A percentile compares a stretch with the other conserved stretches of the same genome.
Evolutionary conservation across 2,888 invertebrate species (phyloP).

Genomic region (Formica aserva): DNA sequence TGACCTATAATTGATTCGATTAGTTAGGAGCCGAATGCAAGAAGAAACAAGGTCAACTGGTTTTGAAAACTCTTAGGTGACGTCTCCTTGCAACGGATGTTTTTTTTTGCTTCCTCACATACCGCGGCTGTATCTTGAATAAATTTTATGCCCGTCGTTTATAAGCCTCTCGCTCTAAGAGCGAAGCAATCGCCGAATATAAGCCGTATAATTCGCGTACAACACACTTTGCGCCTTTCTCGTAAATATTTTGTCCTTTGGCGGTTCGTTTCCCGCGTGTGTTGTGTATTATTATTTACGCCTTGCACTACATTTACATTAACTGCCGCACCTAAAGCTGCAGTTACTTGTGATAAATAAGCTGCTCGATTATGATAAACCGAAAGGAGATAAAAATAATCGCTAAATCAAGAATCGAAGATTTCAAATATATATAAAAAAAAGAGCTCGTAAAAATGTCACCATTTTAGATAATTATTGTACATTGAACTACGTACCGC

Average conservation of each 20-base stretch:
- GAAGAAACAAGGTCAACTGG: constrained; percentile 8
- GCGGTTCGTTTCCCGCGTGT: background rate
- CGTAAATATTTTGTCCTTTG: constrained; percentile 33
- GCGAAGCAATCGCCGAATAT: constrained; percentile 13
- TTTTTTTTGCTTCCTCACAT: background rate
- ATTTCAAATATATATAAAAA: too few species aligned
- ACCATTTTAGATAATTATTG: constrained; percentile 8
- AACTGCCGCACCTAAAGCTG: background rate
- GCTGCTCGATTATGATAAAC: background rate
- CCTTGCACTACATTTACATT: background rate
- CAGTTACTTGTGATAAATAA: background rate
- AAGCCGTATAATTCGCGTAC: background rate
- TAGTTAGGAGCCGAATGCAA: background rate
- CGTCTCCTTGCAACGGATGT: background rate
- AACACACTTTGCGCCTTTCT: constrained; percentile 4
- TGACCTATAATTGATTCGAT: constrained; percentile 10
- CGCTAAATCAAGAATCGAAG: background rate
- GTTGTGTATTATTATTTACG: constrained; percentile 33
- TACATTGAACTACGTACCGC: background rate
- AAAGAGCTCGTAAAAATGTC: background rate
- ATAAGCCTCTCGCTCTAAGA: background rate
- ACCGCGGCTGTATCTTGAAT: background rate
- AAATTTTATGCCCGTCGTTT: constrained; percentile 1
- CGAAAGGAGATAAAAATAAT: background rate
- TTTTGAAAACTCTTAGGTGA: constrained; percentile 11